These are phyloP conservation scores for Monomorium pharaonis DNA, from an alignment of 1,140 invertebrate genomes.

Conservation along the genomic window DNA sequence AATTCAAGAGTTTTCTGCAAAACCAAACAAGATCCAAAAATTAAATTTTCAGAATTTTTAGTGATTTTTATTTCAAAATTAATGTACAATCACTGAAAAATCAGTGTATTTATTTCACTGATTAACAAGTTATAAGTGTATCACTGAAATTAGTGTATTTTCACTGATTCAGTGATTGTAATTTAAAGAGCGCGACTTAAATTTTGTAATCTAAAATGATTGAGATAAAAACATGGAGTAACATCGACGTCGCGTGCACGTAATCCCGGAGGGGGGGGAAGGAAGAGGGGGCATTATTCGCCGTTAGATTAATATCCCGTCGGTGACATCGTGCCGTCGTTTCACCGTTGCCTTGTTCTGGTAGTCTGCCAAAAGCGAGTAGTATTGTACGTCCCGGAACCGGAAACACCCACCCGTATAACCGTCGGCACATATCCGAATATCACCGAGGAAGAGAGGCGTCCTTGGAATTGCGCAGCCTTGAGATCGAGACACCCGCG, in stretches of 20 bases:
- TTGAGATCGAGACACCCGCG: constrained; percentile 2
- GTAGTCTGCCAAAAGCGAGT: constrained; percentile 78
- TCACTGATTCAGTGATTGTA: too few relatives aligned
- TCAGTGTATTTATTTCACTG: too few relatives aligned
- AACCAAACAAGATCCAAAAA: too few relatives aligned
- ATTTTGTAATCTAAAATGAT: background rate
- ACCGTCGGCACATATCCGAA: constrained; percentile 65
- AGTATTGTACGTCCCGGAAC: constrained; percentile 75
- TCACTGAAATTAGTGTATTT: too few relatives aligned
- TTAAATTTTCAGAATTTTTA: too few relatives aligned
- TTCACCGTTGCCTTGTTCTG: constrained; percentile 75
- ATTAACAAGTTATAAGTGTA: too few relatives aligned
- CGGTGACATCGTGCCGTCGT: constrained; percentile 71
- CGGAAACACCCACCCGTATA: constrained; percentile 74
- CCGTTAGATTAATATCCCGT: constrained; percentile 80
- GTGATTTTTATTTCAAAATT: too few relatives aligned
- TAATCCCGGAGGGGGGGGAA: constrained; percentile 30
- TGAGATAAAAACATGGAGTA: constrained; percentile 10
- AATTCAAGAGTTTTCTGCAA: background rate
- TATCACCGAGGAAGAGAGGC: constrained; percentile 56
- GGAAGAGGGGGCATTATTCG: constrained; percentile 56
- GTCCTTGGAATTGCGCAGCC: constrained; percentile 22
- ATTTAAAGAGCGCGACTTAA: background rate
- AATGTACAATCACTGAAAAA: too few relatives aligned
- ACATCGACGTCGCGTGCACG: constrained; percentile 28